Evolutionary conservation across 2,888 invertebrate genomes (phyloP).

Genomic region (Hirtodrosophila trivittata): DNA sequence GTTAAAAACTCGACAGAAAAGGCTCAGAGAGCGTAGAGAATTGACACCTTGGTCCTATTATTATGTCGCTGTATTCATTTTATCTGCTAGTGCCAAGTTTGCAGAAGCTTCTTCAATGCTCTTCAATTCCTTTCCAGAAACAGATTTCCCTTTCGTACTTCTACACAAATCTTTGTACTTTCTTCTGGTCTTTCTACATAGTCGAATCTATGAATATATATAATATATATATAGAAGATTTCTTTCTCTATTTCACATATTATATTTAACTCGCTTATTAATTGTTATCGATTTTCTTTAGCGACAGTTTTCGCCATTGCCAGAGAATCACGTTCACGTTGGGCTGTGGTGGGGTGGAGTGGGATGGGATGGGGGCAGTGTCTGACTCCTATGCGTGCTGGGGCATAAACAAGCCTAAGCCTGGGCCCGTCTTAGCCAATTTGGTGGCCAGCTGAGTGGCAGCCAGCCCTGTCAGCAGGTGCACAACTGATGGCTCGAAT

Average conservation of each 20-base stretch:
- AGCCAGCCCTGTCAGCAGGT: slow-evolving; percentile 34
- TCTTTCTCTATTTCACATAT: background rate
- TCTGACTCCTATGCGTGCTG: slow-evolving; percentile 25
- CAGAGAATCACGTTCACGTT: slow-evolving; percentile 66
- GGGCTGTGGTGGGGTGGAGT: slow-evolving; percentile 2
- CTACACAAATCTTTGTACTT: too few relatives aligned
- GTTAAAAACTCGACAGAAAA: too few relatives aligned
- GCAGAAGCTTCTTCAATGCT: too few relatives aligned
- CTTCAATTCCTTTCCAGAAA: too few relatives aligned
- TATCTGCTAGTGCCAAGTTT: too few relatives aligned
- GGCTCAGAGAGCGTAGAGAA: too few relatives aligned
- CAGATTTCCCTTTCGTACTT: too few relatives aligned
- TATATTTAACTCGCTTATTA: background rate
- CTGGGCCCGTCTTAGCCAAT: slow-evolving; percentile 14
- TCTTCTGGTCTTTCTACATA: slow-evolving; percentile 37
- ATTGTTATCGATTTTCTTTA: slow-evolving; percentile 45
- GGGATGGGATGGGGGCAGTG: too few relatives aligned
- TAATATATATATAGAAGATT: too few relatives aligned
- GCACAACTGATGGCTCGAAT: slow-evolving; percentile 34
- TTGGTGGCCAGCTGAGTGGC: slow-evolving; percentile 25
- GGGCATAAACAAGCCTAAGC: slow-evolving; percentile 44
- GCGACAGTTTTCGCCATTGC: slow-evolving; percentile 50
- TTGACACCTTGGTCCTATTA: too few relatives aligned
- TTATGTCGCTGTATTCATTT: too few relatives aligned
- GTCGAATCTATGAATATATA: slow-evolving; percentile 13